Evolutionary conservation across 2,113 vertebrate genomes (phyloP).

Genomic region (Progne subis): DNA sequence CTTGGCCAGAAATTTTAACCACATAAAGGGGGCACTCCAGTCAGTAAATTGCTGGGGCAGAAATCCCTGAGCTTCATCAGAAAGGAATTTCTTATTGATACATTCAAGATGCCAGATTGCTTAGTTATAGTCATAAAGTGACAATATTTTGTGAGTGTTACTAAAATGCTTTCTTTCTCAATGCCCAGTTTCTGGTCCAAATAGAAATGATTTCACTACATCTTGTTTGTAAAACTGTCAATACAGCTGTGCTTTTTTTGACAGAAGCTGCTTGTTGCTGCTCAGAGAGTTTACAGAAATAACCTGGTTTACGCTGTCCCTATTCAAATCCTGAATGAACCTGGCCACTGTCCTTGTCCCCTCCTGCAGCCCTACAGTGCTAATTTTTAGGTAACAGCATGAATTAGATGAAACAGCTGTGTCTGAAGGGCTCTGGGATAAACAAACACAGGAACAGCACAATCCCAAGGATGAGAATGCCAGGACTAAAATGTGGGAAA

Average conservation of each 20-base stretch:
- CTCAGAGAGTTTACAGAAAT: neutral
- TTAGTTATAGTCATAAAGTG: too few relatives aligned
- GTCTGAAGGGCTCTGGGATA: neutral
- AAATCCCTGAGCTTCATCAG: neutral
- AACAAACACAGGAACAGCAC: neutral
- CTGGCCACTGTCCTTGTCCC: neutral
- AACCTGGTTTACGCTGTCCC: neutral
- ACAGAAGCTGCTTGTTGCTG: neutral
- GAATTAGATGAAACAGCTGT: neutral
- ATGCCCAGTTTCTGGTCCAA: neutral
- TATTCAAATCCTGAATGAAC: neutral
- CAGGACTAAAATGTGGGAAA: neutral
- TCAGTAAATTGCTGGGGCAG: neutral
- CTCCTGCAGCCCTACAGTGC: neutral
- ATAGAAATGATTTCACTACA: neutral
- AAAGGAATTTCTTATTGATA: neutral
- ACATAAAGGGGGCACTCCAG: neutral
- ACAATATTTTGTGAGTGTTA: neutral
- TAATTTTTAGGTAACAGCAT: neutral
- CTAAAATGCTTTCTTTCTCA: neutral
- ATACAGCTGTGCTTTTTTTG: neutral
- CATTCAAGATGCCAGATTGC: neutral
- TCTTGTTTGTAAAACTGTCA: neutral
- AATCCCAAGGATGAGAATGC: neutral
- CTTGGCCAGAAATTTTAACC: neutral